Percentiles rank a stretch among this genome's conserved stretches.
These are phyloP conservation scores for Sciurus vulgaris DNA, from an alignment of 2,797 vertebrate genomes.

Conservation along the genomic window DNA sequence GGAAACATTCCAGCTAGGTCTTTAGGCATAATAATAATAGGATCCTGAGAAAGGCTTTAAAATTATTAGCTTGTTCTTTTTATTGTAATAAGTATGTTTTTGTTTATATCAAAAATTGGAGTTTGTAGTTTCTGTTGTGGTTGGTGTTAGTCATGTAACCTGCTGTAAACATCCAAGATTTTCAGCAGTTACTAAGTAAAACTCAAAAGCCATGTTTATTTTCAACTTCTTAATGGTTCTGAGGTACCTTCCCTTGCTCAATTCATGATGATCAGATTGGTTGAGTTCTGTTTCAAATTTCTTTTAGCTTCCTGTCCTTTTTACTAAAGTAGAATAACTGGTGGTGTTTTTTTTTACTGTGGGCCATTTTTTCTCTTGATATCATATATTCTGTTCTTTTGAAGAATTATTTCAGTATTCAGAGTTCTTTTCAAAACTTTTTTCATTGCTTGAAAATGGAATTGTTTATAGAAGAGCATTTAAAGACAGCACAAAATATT, in stretches of 20 bases:
- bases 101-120: constrained; percentile 7
- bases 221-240: constrained; percentile 45
- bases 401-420: constrained; percentile 33
- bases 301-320: background rate
- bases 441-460: constrained; percentile 14
- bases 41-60: background rate
- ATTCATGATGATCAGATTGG: background rate
- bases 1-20: background rate
- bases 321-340: constrained; percentile 42
- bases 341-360: background rate
- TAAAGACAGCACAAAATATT: constrained; percentile 50
- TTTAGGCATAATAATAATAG: background rate
- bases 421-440: background rate
- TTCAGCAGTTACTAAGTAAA: constrained; percentile 23
- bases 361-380: constrained; percentile 44
- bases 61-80: constrained; percentile 43
- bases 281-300: background rate
- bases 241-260: constrained; percentile 11
- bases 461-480: constrained; percentile 28
- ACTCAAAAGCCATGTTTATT: background rate
- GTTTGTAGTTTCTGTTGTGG: background rate
- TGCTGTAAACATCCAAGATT: background rate
- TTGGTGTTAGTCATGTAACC: background rate
- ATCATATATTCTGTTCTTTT: background rate
- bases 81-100: background rate